phyloP scores from a whole-genome alignment of 2,113 vertebrate species.

The Entomyzon cyanotis region DNA sequence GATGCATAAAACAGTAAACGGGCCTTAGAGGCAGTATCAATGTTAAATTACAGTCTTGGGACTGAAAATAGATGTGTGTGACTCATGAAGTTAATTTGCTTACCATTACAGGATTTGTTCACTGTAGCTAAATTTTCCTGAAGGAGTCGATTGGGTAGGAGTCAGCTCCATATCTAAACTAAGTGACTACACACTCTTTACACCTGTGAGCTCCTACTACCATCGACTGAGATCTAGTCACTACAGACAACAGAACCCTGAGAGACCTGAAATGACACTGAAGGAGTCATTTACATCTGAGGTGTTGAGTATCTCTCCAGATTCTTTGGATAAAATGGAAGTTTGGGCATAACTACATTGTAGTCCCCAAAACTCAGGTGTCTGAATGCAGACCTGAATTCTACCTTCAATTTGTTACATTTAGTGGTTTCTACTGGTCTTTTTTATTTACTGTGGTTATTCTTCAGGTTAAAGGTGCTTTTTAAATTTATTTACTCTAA shows the following conservation, averaged over 20 bases:
- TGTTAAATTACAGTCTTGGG: background rate
- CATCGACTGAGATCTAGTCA: background rate
- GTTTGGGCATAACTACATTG: background rate
- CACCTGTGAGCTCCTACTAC: background rate
- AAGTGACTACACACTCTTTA: background rate
- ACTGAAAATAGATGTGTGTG: background rate
- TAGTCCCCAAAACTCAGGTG: background rate
- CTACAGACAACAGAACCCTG: background rate
- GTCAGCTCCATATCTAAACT: background rate
- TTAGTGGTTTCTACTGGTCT: background rate
- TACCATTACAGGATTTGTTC: background rate
- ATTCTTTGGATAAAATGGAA: background rate
- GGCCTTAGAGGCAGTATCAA: background rate
- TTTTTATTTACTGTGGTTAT: background rate
- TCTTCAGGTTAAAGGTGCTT: background rate
- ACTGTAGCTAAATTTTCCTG: background rate
- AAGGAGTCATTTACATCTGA: background rate
- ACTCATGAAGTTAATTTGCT: background rate
- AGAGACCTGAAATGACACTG: background rate
- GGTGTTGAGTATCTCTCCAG: background rate
- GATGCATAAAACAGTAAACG: background rate
- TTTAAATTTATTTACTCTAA: background rate
- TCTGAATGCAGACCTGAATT: background rate
- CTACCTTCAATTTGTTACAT: background rate
- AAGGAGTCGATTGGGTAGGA: background rate